Base-by-base conservation (phyloP, 1,140 invertebrate species). In the Vanessa tameamea region DNA sequence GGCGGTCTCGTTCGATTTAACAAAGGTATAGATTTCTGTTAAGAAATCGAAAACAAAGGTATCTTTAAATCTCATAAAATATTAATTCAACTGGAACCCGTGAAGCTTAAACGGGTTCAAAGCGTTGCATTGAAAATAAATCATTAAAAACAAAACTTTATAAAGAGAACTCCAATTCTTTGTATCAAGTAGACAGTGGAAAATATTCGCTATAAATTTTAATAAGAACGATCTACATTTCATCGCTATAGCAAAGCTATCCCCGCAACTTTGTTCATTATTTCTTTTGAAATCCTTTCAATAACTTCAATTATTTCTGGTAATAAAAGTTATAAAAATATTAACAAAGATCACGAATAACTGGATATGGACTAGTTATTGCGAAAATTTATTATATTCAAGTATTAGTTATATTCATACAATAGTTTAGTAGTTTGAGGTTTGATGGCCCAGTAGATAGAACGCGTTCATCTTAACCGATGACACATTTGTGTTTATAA, bases 171-270 rank as follows among this genome's bases (percentile, higher is more conserved):
- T n/a, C 31, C 6, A 61, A 37, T 61, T 61, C 57, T 61, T 61
- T 61, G 57, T 61, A 26, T 61, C 20, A 12, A 23, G 16, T 23
- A 37, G 57, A 61, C 5, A 37, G 57, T 26, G 16, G 57, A 37
- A 61, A 37, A 37, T 37, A 37, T 61, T 61, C 57, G 57, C 57
- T 37, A 61, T 61, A 31, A 61, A 61, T 61, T 61, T 61, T 61
- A 61, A 61, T 61, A 43, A 61, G 31, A 37, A 13, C 57, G 23
- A 61, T 61, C 13, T 57, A 23, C 23, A 57, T 57, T 57, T 23
- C 12, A 55, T 12, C 20, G 16, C 0, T 23, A 13, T 13, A n/a
- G 9, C 53, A 57, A 23, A 23, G 16, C 53, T 20, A 20, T 55
- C 20, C n/a, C 12, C 16, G n/a, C 20, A 16, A 23, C 16, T 55